A percentile compares a stretch with the other conserved stretches of the same genome.
Conservation (phyloP, 2,888 invertebrate genomes). For the Ichneumoninae sp. region DNA sequence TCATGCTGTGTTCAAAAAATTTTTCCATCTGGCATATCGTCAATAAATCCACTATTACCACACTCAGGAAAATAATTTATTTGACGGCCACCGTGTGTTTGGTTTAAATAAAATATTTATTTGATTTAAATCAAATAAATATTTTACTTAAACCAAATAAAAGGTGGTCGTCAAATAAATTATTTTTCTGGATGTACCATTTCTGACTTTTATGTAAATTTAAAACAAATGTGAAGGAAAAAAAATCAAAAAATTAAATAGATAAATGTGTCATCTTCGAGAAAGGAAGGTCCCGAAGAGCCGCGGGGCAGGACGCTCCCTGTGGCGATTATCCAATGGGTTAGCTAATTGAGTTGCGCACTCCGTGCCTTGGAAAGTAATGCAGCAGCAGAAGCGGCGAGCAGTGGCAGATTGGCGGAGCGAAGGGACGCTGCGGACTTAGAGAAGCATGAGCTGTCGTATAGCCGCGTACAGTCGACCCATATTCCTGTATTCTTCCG, state of each 20-base stretch:
- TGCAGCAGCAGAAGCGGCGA: slow-evolving; percentile 43
- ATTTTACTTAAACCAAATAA: no score
- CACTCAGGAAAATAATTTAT: no score
- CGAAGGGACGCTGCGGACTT: slow-evolving; percentile 13
- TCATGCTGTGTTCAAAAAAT: no score
- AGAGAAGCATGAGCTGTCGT: slow-evolving; percentile 45
- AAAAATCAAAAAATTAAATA: neutral
- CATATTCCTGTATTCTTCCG: slow-evolving; percentile 63
- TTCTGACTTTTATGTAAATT: neutral
- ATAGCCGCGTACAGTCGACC: slow-evolving; percentile 54
- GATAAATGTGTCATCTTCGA: neutral
- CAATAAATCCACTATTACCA: neutral
- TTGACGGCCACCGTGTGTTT: no score
- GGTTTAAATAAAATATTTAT: no score
- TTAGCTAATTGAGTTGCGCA: slow-evolving; percentile 59
- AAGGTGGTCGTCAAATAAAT: no score
- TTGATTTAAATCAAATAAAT: no score
- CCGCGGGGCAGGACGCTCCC: slow-evolving; percentile 26
- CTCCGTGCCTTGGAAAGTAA: slow-evolving; percentile 55
- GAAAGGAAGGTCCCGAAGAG: slow-evolving; percentile 10
- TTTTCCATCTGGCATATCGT: no score
- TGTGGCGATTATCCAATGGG: slow-evolving; percentile 55
- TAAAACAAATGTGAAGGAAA: neutral
- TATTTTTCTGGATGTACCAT: neutral
- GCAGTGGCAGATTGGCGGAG: slow-evolving; percentile 38